These are phyloP conservation scores for Euphonia xanthogaster DNA, from an alignment of 2,797 vertebrate genomes.

Conservation along the genomic window DNA sequence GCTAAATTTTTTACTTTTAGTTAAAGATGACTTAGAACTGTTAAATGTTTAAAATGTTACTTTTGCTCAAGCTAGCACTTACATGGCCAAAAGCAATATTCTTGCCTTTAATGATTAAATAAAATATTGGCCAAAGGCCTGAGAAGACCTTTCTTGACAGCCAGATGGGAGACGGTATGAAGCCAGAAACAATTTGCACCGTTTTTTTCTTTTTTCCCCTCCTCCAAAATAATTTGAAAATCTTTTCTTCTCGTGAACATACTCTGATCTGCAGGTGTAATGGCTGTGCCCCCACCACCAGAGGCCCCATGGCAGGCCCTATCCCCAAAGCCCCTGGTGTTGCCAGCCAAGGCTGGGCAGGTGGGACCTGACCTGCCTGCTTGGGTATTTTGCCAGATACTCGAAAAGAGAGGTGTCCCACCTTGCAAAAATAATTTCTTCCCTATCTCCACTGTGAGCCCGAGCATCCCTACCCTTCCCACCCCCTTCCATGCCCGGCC, in stretches of 20 bases:
- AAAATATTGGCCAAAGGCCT: neutral
- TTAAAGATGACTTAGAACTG: neutral
- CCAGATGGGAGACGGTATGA: neutral
- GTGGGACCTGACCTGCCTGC: accelerated
- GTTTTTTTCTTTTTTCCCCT: accelerated
- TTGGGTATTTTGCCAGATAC: neutral
- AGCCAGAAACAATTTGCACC: neutral
- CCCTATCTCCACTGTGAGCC: accelerated
- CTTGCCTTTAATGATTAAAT: neutral
- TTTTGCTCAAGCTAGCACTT: neutral
- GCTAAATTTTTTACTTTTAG: neutral
- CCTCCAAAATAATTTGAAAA: neutral
- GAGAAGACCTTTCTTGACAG: neutral
- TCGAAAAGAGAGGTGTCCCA: neutral
- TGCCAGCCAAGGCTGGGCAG: neutral
- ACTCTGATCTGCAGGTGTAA: neutral
- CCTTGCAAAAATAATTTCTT: neutral
- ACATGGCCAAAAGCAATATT: neutral
- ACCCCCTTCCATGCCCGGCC: accelerated
- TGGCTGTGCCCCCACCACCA: accelerated
- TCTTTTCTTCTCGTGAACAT: neutral
- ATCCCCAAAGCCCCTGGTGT: neutral
- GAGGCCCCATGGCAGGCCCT: accelerated
- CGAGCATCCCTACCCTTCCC: accelerated
- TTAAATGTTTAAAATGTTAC: neutral